phyloP scores from a whole-genome alignment of 1,140 invertebrate genomes.

The Listronotus bonariensis region DNA sequence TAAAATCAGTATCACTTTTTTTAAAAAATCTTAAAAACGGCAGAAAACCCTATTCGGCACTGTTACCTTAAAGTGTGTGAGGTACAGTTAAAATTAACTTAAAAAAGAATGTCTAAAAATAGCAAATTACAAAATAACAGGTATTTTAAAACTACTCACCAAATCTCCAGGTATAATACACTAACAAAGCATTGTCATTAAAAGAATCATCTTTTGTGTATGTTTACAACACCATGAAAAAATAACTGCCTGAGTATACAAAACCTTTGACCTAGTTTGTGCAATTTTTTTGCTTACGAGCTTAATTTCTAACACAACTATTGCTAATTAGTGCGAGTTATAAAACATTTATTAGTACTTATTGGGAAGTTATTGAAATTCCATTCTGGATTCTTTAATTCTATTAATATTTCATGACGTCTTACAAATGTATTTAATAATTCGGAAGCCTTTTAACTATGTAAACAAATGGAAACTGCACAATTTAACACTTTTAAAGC shows the following conservation, averaged over 20 bases:
- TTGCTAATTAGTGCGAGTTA: neutral
- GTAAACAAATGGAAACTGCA: conserved; percentile 1
- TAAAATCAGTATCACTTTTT: too few relatives aligned
- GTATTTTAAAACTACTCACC: too few relatives aligned
- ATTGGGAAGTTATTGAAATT: conserved; percentile 14
- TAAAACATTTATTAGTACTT: conserved; percentile 1
- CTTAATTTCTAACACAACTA: neutral
- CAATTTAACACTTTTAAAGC: too few relatives aligned
- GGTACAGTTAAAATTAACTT: too few relatives aligned
- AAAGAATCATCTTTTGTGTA: conserved; percentile 3
- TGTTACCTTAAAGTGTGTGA: too few relatives aligned
- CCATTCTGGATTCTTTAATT: neutral
- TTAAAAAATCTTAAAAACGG: too few relatives aligned
- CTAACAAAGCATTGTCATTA: conserved; percentile 14
- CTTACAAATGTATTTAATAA: neutral
- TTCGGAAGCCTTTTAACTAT: conserved; percentile 11
- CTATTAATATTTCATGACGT: conserved; percentile 15
- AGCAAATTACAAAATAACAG: too few relatives aligned
- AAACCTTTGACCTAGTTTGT: conserved; percentile 10
- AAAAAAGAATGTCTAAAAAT: neutral
- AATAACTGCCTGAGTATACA: neutral
- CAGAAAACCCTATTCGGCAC: too few relatives aligned
- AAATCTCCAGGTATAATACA: neutral
- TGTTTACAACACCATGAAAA: conserved; percentile 13
- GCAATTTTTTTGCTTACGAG: neutral